phyloP scores from a whole-genome alignment of 2,888 invertebrate genomes.

The Sesamia inferens region DNA sequence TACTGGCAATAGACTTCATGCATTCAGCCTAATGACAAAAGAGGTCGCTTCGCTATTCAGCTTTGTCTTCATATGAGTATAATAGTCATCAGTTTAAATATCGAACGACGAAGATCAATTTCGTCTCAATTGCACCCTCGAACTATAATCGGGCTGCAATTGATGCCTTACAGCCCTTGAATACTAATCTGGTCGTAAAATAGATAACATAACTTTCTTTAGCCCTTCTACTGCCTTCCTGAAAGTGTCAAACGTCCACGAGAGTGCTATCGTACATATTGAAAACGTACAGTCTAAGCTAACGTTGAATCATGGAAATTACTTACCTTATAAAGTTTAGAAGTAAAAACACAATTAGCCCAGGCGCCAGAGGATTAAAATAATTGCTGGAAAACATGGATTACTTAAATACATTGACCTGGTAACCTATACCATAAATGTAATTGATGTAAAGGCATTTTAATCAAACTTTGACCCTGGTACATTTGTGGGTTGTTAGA shows the following conservation, averaged over 20 bases:
- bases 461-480: slow-evolving; percentile 27
- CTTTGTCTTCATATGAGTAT: too few species aligned
- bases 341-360: slow-evolving; percentile 16
- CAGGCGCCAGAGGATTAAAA: background rate
- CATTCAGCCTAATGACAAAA: too few species aligned
- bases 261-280: background rate
- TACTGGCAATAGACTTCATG: too few species aligned
- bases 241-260: background rate
- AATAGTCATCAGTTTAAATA: too few species aligned
- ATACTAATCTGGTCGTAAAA: background rate
- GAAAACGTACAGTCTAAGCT: background rate
- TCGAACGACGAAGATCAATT: too few species aligned
- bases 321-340: slow-evolving; percentile 6
- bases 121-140: too few species aligned
- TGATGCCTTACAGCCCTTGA: too few species aligned
- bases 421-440: slow-evolving; percentile 52
- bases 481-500: slow-evolving; percentile 35
- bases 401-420: slow-evolving; percentile 43
- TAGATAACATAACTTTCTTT: background rate
- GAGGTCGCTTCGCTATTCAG: too few species aligned
- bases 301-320: slow-evolving; percentile 16
- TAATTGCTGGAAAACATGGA: slow-evolving; percentile 50
- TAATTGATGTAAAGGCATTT: slow-evolving; percentile 41
- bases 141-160: too few species aligned
- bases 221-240: background rate